Evolutionary conservation across 2,888 invertebrate species (phyloP).

Genomic region (Ernsta delagoae): DNA sequence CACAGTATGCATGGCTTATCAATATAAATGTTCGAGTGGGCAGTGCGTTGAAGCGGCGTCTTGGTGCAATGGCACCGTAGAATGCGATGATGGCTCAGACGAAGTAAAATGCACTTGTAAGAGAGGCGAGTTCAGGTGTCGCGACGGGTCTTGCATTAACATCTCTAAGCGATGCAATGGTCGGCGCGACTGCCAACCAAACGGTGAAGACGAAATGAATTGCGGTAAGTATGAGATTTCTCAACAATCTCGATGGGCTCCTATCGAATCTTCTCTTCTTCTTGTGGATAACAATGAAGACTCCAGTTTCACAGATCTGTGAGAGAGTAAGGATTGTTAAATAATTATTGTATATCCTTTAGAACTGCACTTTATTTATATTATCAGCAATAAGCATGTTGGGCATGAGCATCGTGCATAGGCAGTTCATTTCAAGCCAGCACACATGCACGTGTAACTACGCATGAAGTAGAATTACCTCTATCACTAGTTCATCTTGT

Average conservation of each 20-base stretch:
- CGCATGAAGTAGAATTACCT: neutral
- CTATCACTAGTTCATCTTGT: neutral
- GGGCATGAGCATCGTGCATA: neutral
- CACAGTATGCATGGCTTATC: conserved; percentile 81
- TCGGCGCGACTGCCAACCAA: conserved; percentile 80
- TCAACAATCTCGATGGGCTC: neutral
- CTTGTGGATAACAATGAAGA: conserved; percentile 32
- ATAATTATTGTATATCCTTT: neutral
- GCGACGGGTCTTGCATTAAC: conserved; percentile 88
- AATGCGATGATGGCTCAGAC: conserved; percentile 82
- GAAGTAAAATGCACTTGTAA: conserved; percentile 73
- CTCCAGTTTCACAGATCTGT: neutral
- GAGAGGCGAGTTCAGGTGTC: conserved; percentile 82
- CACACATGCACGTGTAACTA: neutral
- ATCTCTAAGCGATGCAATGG: conserved; percentile 87
- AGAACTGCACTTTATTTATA: neutral
- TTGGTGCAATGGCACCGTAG: conserved; percentile 79
- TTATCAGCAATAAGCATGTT: neutral
- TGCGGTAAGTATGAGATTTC: conserved; percentile 67
- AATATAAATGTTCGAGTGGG: conserved; percentile 87
- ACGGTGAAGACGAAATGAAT: conserved; percentile 86
- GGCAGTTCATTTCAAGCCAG: neutral
- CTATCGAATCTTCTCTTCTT: conserved; percentile 26
- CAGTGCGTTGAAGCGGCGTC: conserved; percentile 83
- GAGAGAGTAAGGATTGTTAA: conserved; percentile 18